Evolutionary conservation across 2,888 invertebrate genomes (phyloP), one percentile per base, ranked within the genome.

Genomic region (Tanypteryx hageni): DNA sequence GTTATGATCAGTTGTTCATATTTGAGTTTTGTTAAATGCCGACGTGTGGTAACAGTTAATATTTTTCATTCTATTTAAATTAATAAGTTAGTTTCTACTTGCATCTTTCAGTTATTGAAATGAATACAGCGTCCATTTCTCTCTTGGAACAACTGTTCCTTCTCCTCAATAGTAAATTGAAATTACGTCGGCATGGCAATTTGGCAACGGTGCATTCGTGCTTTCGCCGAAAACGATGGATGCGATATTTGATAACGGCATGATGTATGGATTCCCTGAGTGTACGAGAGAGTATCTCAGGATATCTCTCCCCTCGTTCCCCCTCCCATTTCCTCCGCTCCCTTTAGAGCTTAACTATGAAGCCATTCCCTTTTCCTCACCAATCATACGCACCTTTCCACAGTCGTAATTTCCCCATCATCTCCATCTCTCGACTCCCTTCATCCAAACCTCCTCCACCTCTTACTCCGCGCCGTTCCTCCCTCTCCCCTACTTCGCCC

Each of bases 171-270:
- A 27, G 86, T 86, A 86, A 76, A 86, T 86, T 86, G 86, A 86
- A 61, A 86, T 86, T 86, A 86, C 86, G 86, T 86, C 59, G 86
- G 57, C 86, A 27, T 27, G 31, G 59, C 61, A 57, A 86, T 86
- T 86, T 86, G 61, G 86, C 86, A 86, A 86, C 86, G 61, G 59
- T 59, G 86, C 86, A 86, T 61, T 86, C 86, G 86, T 86, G 86
- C 86, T 86, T 86, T 86, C 86, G 86, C 86, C 86, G 86, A 86
- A 86, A 86, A 86, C 86, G 86, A 86, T 86, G 86, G 86, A 86
- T 86, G 86, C 86, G 86, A 86, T 27, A 86, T 86, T 86, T 61
- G 86, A 86, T 86, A 86, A 86, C 61, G 86, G 61, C 31, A 86
- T 86, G 86, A 86, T 86, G 61, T 86, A 86, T 86, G 86, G 86